Evolutionary conservation across 2,888 invertebrate genomes (phyloP), one percentile per base, ranked within the genome.

Genomic region (Boloria euphrosyne): DNA sequence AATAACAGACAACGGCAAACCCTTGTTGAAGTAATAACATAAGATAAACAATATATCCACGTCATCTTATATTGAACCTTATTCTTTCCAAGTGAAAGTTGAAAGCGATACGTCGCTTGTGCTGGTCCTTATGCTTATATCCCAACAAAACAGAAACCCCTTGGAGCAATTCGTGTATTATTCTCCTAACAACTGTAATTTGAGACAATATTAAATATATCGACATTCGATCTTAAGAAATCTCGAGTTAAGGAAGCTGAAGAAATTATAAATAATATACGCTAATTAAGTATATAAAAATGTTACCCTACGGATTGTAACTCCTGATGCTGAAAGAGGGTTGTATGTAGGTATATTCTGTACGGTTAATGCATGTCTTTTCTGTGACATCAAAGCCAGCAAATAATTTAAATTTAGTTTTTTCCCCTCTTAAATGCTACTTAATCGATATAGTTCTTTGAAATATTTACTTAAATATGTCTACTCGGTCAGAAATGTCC

Each of bases 251-350:
- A 89, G 87, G 80, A 87, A 84, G 80, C 82, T 84, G 85, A 90
- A 82, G 85, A 85, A 88, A 86, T 85, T 86, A 89, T 86, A 84
- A 87, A 87, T 90, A 90, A 89, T 87, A 84, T 81, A 85, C 78
- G 79, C 80, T 87, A 86, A 87, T 87, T 89, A 87, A 46, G 44
- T 57, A 44, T 18, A 57, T 57, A 46, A n/a, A 57, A 18, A 0
- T n/a, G n/a, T n/a, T 44, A 22, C 7, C 10, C 4, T 55, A 17
- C 0, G 44, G 10, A 57, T 57, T 22, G 7, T 38, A 38, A 38
- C 31, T 10, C 31, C 31, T 38, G 31, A 10, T 38, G 31, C 31
- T 10, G 31, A 38, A 38, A 38, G 10, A 2, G 31, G 31, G 31
- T 1, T 10, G 31, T 31, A 7, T 31, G 1, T 31, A 38, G 7